A percentile compares a stretch with the other conserved stretches of the same genome.
phyloP scores from a whole-genome alignment of 1,140 invertebrate genomes.

The Drosophila triauraria region DNA sequence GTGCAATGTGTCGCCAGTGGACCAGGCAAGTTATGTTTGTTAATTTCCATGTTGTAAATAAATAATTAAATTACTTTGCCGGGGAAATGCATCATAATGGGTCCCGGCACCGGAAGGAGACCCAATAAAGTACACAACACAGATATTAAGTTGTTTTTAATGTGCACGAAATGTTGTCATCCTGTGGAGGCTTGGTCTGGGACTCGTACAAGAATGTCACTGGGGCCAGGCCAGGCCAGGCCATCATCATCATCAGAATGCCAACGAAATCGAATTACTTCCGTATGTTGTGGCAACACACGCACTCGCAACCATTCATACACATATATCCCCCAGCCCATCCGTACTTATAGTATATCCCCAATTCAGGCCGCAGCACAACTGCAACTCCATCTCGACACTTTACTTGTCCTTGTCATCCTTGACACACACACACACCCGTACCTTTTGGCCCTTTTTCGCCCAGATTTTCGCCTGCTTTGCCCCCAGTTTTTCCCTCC shows the following conservation, averaged over 20 bases:
- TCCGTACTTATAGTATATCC: conserved; percentile 22
- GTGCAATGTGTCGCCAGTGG: conserved; percentile 39
- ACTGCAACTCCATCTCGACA: conserved; percentile 49
- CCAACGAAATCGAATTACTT: conserved; percentile 80
- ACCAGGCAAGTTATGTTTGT: conserved; percentile 43
- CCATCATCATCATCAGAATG: conserved; percentile 64
- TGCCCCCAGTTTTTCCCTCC: conserved; percentile 4
- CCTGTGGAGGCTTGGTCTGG: conserved; percentile 32
- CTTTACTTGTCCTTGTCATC: conserved; percentile 60
- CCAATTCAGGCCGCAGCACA: conserved; percentile 47
- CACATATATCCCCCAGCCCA: conserved; percentile 20
- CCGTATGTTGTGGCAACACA: conserved; percentile 65
- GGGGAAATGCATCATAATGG: conserved; percentile 27
- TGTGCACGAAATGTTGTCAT: conserved; percentile 51
- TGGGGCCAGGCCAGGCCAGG: conserved; percentile 25
- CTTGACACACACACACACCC: conserved; percentile 13
- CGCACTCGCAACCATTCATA: conserved; percentile 26
- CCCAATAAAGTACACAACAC: conserved; percentile 47
- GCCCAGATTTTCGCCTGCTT: conserved; percentile 1
- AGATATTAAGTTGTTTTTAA: conserved; percentile 67
- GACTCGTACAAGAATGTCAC: conserved; percentile 59
- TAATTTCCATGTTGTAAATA: conserved; percentile 71
- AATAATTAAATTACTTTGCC: conserved; percentile 69
- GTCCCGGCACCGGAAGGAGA: conserved; percentile 34
- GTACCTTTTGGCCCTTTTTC: conserved; percentile 41